Evolutionary conservation across 2,113 vertebrate genomes (phyloP).

Genomic region (Micromys minutus): DNA sequence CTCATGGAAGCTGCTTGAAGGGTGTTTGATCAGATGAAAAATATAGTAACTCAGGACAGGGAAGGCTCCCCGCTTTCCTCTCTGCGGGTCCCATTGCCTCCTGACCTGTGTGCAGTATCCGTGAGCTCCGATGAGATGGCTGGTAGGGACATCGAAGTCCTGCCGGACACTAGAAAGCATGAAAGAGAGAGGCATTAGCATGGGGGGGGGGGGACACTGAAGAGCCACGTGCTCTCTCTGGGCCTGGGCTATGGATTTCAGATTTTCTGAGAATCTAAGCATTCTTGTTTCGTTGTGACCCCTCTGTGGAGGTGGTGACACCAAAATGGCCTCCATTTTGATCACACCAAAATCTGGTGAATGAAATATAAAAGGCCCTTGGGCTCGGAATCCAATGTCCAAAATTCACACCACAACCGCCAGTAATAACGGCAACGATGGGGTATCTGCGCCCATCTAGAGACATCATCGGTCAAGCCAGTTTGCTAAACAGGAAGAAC

Average conservation of each 20-base stretch:
- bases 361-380: fast-evolving
- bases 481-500: not conserved
- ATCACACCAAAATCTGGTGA: not conserved
- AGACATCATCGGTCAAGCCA: not conserved
- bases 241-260: not conserved
- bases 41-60: not conserved
- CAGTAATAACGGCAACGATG: not conserved
- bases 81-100: fast-evolving
- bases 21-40: too few relatives aligned
- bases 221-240: not conserved
- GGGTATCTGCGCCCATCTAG: not conserved
- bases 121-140: slow-evolving; percentile 92
- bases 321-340: not conserved
- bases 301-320: not conserved
- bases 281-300: not conserved
- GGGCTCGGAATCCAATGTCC: not conserved
- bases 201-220: fast-evolving
- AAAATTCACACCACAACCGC: not conserved
- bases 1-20: fast-evolving
- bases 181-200: not conserved
- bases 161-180: slow-evolving; percentile 87
- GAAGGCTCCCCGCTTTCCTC: not conserved
- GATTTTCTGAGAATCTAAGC: not conserved
- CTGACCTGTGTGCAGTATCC: slow-evolving; percentile 97
- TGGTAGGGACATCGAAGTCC: slow-evolving; percentile 93